A percentile compares a stretch with the other conserved stretches of the same genome.
phyloP scores from a whole-genome alignment of 2,888 invertebrate species.

The Campoplex nolae region DNA sequence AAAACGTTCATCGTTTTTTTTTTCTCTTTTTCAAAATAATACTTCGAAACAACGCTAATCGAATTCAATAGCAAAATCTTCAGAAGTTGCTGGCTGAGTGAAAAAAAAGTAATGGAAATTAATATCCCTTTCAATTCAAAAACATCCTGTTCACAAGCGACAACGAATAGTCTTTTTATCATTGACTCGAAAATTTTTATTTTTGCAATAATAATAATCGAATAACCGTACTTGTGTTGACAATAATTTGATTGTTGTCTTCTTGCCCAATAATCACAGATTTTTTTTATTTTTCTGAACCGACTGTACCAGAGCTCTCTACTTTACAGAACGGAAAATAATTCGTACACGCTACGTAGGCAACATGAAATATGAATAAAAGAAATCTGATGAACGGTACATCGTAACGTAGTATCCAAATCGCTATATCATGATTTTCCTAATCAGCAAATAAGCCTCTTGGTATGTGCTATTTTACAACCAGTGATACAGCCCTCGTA shows the following conservation, averaged over 20 bases:
- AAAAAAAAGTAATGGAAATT: not conserved
- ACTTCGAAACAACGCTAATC: not conserved
- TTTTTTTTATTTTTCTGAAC: not conserved
- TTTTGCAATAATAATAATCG: too few species aligned
- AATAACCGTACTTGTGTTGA: not conserved
- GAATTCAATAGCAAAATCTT: not conserved
- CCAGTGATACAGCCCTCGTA: not conserved
- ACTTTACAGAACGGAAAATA: not conserved
- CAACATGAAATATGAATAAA: conserved; percentile 10
- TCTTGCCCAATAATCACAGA: not conserved
- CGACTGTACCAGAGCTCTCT: not conserved
- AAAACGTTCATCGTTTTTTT: not conserved
- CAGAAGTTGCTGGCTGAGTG: not conserved
- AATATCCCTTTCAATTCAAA: not conserved
- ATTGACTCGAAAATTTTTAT: too few species aligned
- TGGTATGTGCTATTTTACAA: not conserved
- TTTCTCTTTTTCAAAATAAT: not conserved
- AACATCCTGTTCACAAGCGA: not conserved
- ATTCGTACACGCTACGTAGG: not conserved
- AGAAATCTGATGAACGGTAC: conserved; percentile 35
- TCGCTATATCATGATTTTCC: conserved; percentile 39
- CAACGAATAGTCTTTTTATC: not conserved
- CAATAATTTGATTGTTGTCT: not conserved
- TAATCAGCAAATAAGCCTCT: conserved; percentile 23
- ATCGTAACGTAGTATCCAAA: conserved; percentile 20